Base-by-base conservation (phyloP, 2,797 vertebrate genomes). In the Syngnathus acus region DNA sequence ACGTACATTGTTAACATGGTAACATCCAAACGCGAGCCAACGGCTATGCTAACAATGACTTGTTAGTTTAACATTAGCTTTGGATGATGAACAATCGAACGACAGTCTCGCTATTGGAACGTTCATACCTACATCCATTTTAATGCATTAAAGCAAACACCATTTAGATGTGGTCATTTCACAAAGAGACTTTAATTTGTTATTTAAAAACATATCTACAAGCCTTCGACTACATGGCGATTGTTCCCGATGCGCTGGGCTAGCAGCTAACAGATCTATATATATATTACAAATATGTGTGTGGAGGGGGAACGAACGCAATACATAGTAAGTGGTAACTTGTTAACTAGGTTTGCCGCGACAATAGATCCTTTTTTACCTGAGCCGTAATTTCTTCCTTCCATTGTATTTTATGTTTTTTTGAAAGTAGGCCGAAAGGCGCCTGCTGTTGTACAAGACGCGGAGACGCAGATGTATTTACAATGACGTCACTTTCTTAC, bases 381-480 rank as follows among this genome's bases (percentile, higher is more conserved):
- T 45, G 89, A 87, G 66, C 85, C 77, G 72, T 86, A 89, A 64
- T 85, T 71, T 73, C 89, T 80, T 40, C 72, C 68, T 61, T 89
- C 88, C 89, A 90, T 90, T 0, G 9, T 76, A 5, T 13, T 45
- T 65, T 26, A n/a, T 40, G 3, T 7, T 10, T 14, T n/a, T 17
- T 17, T 32, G 26, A 16, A 37, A 57, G 14, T 9, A 42, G 32
- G 43, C 13, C n/a, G 43, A 26, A 7, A 37, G 3, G 54, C 26
- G 13, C 6, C 37, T 16, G 54, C 8, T 57, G 11, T 2, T 3
- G 5, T 3, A 16, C 54, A 16, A 32, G 5, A 32, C 14, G 13
- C 54, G 8, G 5, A 4, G 13, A 19, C 26, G 14, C 55, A 17
- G 6, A 9, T 26, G 26, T 37, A 26, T 17, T 16, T 9, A 32